Conservation (phyloP, 92 coral and sea anemone species). For the Heliopora coerulea region DNA sequence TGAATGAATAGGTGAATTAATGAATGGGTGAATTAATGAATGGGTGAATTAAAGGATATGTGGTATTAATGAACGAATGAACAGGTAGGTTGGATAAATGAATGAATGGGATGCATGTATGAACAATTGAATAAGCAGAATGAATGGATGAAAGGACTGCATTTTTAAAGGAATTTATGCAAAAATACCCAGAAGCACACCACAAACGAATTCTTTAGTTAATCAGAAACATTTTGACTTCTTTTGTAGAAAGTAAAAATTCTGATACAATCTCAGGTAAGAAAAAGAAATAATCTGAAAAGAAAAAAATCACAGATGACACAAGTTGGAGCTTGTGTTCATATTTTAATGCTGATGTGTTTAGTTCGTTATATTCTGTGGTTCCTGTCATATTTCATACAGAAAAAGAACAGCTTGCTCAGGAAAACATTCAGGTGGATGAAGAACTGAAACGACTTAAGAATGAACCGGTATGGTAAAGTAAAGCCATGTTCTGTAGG, state of each 20-base stretch:
- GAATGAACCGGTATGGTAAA: conserved; percentile 72
- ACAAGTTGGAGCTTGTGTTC: neutral
- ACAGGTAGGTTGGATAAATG: too few relatives aligned
- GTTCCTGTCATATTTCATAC: too few relatives aligned
- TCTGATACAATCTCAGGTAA: conserved; percentile 41
- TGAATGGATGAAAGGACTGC: too few relatives aligned
- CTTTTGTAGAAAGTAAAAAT: conserved; percentile 41
- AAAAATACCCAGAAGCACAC: neutral
- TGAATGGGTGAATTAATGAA: too few relatives aligned
- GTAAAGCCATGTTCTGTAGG: too few relatives aligned
- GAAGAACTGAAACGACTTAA: conserved; percentile 81
- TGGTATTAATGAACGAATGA: too few relatives aligned
- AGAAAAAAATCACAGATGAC: neutral
- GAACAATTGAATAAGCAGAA: too few relatives aligned
- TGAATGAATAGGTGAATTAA: too few relatives aligned
- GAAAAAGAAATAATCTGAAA: too few relatives aligned
- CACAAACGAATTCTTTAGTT: neutral
- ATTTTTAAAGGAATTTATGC: neutral
- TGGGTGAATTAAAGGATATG: too few relatives aligned
- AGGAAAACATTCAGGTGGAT: conserved; percentile 64
- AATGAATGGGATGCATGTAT: too few relatives aligned
- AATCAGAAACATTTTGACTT: neutral
- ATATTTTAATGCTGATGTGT: neutral
- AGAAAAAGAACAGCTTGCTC: conserved; percentile 80
- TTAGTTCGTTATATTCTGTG: neutral